These are phyloP conservation scores for Athalia rosae DNA, from an alignment of 2,888 invertebrate species.

Conservation along the genomic window DNA sequence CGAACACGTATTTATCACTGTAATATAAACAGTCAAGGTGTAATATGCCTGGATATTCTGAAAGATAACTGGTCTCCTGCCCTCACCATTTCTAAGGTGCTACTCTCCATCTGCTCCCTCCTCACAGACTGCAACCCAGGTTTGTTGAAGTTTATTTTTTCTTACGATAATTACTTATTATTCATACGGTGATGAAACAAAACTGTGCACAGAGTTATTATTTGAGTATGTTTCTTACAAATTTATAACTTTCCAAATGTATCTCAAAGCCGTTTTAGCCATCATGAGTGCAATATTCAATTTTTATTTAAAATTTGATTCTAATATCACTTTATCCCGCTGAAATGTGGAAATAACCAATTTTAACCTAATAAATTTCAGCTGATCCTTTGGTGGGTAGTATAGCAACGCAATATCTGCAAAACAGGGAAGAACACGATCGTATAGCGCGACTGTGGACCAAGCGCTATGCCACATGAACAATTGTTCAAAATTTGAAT, in stretches of 20 bases:
- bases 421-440: conserved; percentile 98
- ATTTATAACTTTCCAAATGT: background rate
- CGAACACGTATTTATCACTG: conserved; percentile 99
- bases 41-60: conserved; percentile 97
- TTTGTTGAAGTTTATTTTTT: conserved; percentile 71
- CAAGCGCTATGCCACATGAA: conserved; percentile 96
- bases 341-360: background rate
- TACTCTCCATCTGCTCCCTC: conserved; percentile 97
- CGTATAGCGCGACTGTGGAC: conserved; percentile 99
- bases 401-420: conserved; percentile 98
- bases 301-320: too few species aligned
- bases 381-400: conserved; percentile 98
- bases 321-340: too few species aligned
- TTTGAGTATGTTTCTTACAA: background rate
- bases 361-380: conserved; percentile 72
- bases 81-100: conserved; percentile 97
- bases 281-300: too few species aligned
- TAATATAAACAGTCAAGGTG: conserved; percentile 99
- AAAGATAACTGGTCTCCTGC: conserved; percentile 99
- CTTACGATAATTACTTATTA: background rate
- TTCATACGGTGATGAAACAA: background rate
- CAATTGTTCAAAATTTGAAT: conserved; percentile 50
- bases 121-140: conserved; percentile 99
- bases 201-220: background rate
- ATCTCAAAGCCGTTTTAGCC: background rate